Evolutionary conservation across 2,888 invertebrate species (phyloP), one percentile per base, ranked within the genome.

Genomic region (Apocheima hispidaria): DNA sequence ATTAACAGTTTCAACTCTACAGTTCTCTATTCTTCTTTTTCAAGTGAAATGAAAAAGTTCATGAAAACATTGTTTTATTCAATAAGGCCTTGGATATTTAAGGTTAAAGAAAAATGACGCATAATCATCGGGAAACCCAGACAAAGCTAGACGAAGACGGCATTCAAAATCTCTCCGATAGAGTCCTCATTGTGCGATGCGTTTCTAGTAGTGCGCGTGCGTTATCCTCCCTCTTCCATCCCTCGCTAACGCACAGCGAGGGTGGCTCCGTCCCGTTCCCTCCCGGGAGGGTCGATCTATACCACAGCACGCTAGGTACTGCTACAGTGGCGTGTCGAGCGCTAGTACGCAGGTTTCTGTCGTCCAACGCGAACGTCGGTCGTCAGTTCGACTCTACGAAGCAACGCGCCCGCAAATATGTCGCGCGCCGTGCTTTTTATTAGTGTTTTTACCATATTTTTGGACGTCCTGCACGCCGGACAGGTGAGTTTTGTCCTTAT

Each of bases 391-490:
- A 78, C 74, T 68, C 69, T 78, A 78, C 75, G 81, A 81, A 84
- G 86, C 83, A 81, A 71, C 87, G 91, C 90, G 91, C 86, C 87
- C 90, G 92, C 92, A 84, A 93, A 86, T 86, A 94, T 94, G 94
- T 89, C 94, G 94, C 94, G 93, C 86, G 93, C 92, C 90, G 92
- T 93, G 88, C 90, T 93, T 87, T 90, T 93, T 90, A 87, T 94
- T 84, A 92, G 93, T 93, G 94, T 93, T 86, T 92, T 93, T 88
- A 90, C 92, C 86, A 90, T 94, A 88, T 87, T 93, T 86, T 90
- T 92, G 90, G 94, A 93, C 87, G 93, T 92, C 86, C 91, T 93
- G 77, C 90, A 90, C 73, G 91, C 92, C 73, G 92, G 92, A 80
- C 93, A 93, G 94, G 94, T 94, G 87, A 93, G 88, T 80, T 72